Evolutionary conservation across 1,140 invertebrate genomes (phyloP), one percentile per base, ranked within the genome.

Genomic region (Andrena cerasifolii): DNA sequence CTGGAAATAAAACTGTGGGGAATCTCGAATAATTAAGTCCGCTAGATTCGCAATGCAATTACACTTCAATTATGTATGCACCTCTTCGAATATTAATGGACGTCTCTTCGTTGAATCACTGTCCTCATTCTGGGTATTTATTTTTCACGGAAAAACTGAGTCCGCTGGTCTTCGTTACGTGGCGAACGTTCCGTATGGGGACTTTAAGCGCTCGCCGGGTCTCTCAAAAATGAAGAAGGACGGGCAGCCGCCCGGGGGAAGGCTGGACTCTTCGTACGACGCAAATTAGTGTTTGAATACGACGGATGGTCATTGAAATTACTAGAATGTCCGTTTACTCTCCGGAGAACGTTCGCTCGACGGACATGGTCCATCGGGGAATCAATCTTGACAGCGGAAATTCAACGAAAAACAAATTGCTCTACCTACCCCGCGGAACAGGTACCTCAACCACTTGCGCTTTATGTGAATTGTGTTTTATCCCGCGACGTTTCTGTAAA

Each of bases 241-340:
- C 40, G 54, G 26, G 33, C 28, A 14, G 53, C 24, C 8, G 14
- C 80, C 33, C 61, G 54, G 26, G 61, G 79, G 79, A 78, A 24
- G 47, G 4, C 21, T 18, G 7, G 68, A 78, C 73, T 83, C 75
- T 71, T 82, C 59, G 67, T 49, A 49, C 65, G 54, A 33, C 43
- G 67, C 24, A 67, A 83, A 83, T 83, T 83, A 83, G 80, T 71
- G 81, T 65, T 84, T 68, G 65, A 76, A 82, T 68, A 74, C 82
- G 77, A 84, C 82, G 71, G 71, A 84, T 84, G 81, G 77, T 83
- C 81, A 85, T 86, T 83, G 83, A 86, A 84, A 86, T 86, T 83
- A 80, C 75, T 71, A 45, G 70, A 78, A 83, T 74, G 81, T 86
- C 72, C 81, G 61, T 83, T 83, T 79, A 72, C 75, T 75, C 73